These are phyloP conservation scores for Agonopterix arenella DNA, from an alignment of 2,888 invertebrate genomes.

Conservation along the genomic window DNA sequence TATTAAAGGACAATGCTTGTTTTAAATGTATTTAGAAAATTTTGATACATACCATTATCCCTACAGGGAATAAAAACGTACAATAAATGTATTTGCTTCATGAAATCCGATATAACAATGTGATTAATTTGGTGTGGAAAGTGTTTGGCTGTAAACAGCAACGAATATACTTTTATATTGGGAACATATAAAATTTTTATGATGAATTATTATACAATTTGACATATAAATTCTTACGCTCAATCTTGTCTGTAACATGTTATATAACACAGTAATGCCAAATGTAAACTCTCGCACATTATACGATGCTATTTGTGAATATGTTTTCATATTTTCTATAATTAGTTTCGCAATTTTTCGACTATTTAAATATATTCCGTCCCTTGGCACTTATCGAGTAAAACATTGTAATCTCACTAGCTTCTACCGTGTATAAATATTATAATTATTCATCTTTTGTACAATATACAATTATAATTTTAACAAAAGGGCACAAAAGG, in stretches of 20 bases:
- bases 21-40: slow-evolving; percentile 31
- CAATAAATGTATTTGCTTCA: slow-evolving; percentile 37
- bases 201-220: slow-evolving; percentile 1
- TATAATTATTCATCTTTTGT: slow-evolving; percentile 35
- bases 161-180: slow-evolving; percentile 23
- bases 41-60: slow-evolving; percentile 30
- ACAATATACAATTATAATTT: slow-evolving; percentile 17
- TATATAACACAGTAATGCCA: neutral
- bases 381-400: slow-evolving; percentile 43
- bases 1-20: slow-evolving; percentile 19
- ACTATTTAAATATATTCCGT: slow-evolving; percentile 10
- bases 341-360: slow-evolving; percentile 2
- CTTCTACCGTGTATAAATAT: slow-evolving; percentile 35
- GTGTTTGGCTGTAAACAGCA: slow-evolving; percentile 66
- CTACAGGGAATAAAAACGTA: slow-evolving; percentile 50
- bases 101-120: slow-evolving; percentile 37
- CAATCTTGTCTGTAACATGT: neutral
- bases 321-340: slow-evolving; percentile 1
- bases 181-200: slow-evolving; percentile 13
- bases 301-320: neutral
- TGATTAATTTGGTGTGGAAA: slow-evolving; percentile 49
- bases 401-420: slow-evolving; percentile 46
- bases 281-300: neutral
- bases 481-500: slow-evolving; percentile 36
- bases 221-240: slow-evolving; percentile 3